Evolutionary conservation across 1,140 invertebrate species (phyloP), one percentile per base, ranked within the genome.

Genomic region (Eciton burchellii): DNA sequence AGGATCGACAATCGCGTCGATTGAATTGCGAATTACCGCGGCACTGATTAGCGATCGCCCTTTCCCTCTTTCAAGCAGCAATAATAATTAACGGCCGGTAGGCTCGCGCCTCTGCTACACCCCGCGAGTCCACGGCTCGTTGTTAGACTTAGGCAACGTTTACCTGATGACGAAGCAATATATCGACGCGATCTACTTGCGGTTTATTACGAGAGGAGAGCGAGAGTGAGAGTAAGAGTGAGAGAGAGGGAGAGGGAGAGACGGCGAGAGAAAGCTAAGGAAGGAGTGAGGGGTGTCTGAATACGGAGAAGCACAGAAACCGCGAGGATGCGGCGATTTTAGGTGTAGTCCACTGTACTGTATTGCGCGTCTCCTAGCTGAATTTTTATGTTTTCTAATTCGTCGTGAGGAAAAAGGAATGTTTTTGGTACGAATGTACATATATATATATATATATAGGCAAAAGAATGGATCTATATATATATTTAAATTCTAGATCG

Each of bases 131-230:
- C 72, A 24, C 68, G 56, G n/a, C n/a, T 84, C 84, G 88, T 87
- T 88, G 84, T 85, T 91, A 91, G 89, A 73, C 84, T 90, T 91
- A 91, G 85, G 86, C 83, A 90, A 90, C 84, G 88, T 91, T 85
- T 91, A 91, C 91, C 91, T 92, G 91, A 92, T 87, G 84, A 92
- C 84, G 84, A 92, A 92, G 91, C 91, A 91, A 91, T 91, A 89
- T 88, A 88, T 88, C 52, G 86, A 87, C 86, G 89, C 86, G 84
- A 86, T 90, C 73, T 86, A 85, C 85, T 76, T 81, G 89, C 77
- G 79, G 90, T 90, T 89, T 88, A 77, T 86, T 68, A 79, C 63
- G 62, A 65, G n/a, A 63, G 11, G 14, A n/a, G 49, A 83, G 29
- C 11, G 26, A 45, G 14, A 56, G 24, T 21, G 21, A 52, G n/a